phyloP scores from a whole-genome alignment of 2,888 invertebrate species.

The Oasisia sp. region DNA sequence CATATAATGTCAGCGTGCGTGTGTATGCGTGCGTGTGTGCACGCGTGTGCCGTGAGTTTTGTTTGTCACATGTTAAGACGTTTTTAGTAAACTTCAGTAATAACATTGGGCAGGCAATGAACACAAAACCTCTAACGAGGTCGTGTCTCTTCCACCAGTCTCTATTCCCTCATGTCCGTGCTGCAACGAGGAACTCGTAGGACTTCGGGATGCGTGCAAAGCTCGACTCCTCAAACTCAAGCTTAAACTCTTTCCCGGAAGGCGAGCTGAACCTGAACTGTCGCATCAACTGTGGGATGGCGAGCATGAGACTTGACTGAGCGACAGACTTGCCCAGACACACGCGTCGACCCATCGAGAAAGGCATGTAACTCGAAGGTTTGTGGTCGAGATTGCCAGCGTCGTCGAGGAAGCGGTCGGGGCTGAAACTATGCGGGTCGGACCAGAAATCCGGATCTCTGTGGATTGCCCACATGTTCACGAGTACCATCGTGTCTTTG shows the following conservation, averaged over 20 bases:
- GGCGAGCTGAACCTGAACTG: not conserved
- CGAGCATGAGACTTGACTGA: conserved; percentile 21
- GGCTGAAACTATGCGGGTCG: conserved; percentile 18
- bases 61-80: no score
- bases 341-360: conserved; percentile 26
- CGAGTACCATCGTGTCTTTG: conserved; percentile 26
- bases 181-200: not conserved
- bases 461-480: conserved; percentile 31
- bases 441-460: conserved; percentile 24
- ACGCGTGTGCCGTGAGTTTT: no score
- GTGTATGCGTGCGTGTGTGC: no score
- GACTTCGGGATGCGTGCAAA: conserved; percentile 24
- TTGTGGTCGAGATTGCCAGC: not conserved
- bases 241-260: not conserved
- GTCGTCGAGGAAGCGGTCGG: conserved; percentile 23
- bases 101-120: not conserved
- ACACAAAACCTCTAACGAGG: not conserved
- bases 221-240: conserved; percentile 19
- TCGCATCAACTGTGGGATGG: conserved; percentile 22
- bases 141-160: not conserved
- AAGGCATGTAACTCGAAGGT: conserved; percentile 27
- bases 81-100: no score
- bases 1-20: no score
- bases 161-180: not conserved
- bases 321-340: conserved; percentile 29